phyloP scores from a whole-genome alignment of 2,888 invertebrate species.

The Linyphia triangularis region DNA sequence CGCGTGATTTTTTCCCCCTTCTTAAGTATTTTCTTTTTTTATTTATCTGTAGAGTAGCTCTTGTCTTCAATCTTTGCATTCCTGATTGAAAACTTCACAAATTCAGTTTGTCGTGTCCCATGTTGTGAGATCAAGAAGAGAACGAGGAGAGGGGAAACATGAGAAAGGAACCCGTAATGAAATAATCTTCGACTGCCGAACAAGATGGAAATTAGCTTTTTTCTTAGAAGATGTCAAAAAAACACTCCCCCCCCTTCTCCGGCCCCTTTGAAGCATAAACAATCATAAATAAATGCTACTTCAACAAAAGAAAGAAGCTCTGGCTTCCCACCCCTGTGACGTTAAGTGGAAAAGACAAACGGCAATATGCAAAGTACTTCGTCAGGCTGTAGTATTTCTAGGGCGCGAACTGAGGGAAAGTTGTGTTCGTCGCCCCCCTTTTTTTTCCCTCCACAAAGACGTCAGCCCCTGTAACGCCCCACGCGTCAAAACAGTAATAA shows the following conservation, averaged over 20 bases:
- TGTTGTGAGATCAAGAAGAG: no score
- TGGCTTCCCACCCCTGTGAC: slow-evolving; percentile 51
- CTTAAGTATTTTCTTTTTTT: no score
- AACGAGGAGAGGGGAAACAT: no score
- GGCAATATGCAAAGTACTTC: slow-evolving; percentile 75
- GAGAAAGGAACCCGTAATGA: slow-evolving; percentile 7
- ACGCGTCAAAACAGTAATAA: slow-evolving; percentile 71
- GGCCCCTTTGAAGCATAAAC: neutral
- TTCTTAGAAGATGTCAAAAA: neutral
- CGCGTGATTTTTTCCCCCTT: no score
- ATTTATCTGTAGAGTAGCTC: no score
- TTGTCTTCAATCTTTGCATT: no score
- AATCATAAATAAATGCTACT: slow-evolving; percentile 28
- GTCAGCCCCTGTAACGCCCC: slow-evolving; percentile 70
- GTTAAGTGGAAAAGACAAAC: slow-evolving; percentile 71
- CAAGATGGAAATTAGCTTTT: neutral
- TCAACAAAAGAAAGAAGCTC: neutral
- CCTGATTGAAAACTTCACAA: no score
- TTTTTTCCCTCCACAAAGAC: slow-evolving; percentile 35
- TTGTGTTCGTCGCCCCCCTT: slow-evolving; percentile 49
- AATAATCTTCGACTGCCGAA: neutral
- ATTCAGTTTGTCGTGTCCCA: no score
- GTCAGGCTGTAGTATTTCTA: slow-evolving; percentile 38
- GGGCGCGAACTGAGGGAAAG: slow-evolving; percentile 29
- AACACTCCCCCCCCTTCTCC: neutral